Evolutionary conservation across 2,888 invertebrate species (phyloP), one percentile per base, ranked within the genome.

Genomic region (Hypercompe scribonia): DNA sequence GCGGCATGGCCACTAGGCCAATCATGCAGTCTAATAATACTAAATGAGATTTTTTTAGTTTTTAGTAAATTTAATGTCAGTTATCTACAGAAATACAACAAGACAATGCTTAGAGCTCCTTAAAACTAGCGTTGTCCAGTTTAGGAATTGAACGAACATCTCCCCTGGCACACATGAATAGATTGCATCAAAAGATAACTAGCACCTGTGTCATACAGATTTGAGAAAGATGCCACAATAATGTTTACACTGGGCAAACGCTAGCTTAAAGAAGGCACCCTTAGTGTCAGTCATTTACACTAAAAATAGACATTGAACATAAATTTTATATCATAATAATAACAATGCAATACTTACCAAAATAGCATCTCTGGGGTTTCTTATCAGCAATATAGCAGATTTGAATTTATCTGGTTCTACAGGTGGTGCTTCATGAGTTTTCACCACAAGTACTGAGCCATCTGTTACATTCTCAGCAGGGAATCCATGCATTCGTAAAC

Each of bases 371-470:
- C 96, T 96, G 0, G 98, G 98, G 78, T 97, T 96, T 63, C 98
- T 94, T 63, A 98, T 97, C 68, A 98, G 92, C 42, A 98, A 92
- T 70, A 98, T 96, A 1, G 97, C 97, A 73, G 97, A 97, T 72
- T 96, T 92, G 87, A 97, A 98, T 65, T 96, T 96, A 70, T 93
- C 90, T 0, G 94, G 92, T 8, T 94, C 94, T 78, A 96, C 90
- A 0, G 97, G 94, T 10, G 97, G 98, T 91, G 97, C 97, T 88
- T 98, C 98, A 90, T 98, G 98, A 0, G 98, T 98, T 91, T 98
- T 98, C 42, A 98, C 97, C 24, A 97, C 96, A 73, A 98, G 92
- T 13, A 98, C 98, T 18, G 98, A 97, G 46, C 97, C 97, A 90
- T 98, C 97, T 5, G 96, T 96, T 1, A 98, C 96, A 89, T 97